Evolutionary conservation across 1,140 invertebrate species (phyloP).

Genomic region (Triops cancriformis): DNA sequence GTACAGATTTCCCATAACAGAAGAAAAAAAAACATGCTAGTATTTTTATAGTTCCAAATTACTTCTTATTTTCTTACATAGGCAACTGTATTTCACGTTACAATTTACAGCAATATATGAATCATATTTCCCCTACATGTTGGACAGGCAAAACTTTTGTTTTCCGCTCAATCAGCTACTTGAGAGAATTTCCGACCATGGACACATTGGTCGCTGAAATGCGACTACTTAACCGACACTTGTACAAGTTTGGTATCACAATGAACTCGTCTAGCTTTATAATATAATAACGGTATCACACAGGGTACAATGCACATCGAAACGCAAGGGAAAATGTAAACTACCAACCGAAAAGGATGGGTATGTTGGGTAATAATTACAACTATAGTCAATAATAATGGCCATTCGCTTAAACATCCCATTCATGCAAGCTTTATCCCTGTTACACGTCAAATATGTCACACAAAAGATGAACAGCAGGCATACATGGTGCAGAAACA

Average conservation of each 20-base stretch:
- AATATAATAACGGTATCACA: neutral
- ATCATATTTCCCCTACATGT: neutral
- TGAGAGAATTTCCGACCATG: neutral
- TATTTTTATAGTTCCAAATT: neutral
- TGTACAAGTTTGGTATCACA: no score
- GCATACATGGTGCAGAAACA: neutral
- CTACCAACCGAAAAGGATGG: neutral
- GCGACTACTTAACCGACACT: no score
- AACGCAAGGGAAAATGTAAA: neutral
- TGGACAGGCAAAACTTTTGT: neutral
- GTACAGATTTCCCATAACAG: no score
- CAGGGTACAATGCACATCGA: neutral
- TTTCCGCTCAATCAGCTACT: neutral
- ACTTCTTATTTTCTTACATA: neutral
- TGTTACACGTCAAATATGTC: neutral
- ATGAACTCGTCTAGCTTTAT: no score
- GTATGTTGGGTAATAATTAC: neutral
- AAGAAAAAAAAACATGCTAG: no score
- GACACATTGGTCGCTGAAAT: no score
- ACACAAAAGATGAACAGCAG: neutral
- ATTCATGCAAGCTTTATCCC: neutral
- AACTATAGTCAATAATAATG: neutral
- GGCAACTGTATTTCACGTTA: neutral
- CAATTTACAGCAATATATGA: conserved; percentile 2
- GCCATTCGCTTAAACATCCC: neutral